phyloP scores from a whole-genome alignment of 2,797 vertebrate genomes.

The Centroberyx gerrardi region DNA sequence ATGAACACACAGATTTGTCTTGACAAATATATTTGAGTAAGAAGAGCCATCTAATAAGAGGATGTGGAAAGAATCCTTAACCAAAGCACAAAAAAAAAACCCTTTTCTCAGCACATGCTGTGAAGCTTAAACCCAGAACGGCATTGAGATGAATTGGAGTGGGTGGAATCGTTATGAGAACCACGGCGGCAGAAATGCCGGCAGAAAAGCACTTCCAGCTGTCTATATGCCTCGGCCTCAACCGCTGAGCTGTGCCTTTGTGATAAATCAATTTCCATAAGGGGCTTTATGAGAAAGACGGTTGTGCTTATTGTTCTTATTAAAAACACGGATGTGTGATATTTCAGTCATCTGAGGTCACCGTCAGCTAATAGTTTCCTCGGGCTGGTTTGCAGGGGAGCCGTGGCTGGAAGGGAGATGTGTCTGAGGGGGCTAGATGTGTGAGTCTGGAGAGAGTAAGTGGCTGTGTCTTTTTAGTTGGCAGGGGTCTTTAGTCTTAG shows the following conservation, averaged over 20 bases:
- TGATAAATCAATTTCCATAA: conserved; percentile 81
- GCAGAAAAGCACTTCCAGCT: conserved; percentile 66
- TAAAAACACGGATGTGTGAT: conserved; percentile 75
- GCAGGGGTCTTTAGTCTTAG: conserved; percentile 78
- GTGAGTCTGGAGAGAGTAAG: conserved; percentile 77
- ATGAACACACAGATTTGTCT: conserved; percentile 33
- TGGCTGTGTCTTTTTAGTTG: conserved; percentile 74
- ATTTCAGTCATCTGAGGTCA: conserved; percentile 75
- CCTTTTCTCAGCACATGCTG: conserved; percentile 35
- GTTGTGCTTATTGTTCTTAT: conserved; percentile 79
- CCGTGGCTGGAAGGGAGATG: conserved; percentile 48
- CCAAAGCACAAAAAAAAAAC: conserved; percentile 31
- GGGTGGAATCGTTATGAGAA: conserved; percentile 76
- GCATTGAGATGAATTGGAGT: conserved; percentile 70
- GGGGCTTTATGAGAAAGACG: conserved; percentile 74
- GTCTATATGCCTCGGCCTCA: conserved; percentile 54
- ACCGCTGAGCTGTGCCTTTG: conserved; percentile 66
- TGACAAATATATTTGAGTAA: conserved; percentile 57
- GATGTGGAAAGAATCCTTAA: conserved; percentile 48
- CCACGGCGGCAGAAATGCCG: conserved; percentile 53
- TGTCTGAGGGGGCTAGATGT: conserved; percentile 56
- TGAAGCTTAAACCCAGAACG: conserved; percentile 55
- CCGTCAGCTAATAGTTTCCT: conserved; percentile 70
- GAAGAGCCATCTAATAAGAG: conserved; percentile 52
- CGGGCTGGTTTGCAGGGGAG: conserved; percentile 60